These are phyloP conservation scores for Champsocephalus gunnari DNA, from an alignment of 2,797 vertebrate genomes.

Conservation along the genomic window DNA sequence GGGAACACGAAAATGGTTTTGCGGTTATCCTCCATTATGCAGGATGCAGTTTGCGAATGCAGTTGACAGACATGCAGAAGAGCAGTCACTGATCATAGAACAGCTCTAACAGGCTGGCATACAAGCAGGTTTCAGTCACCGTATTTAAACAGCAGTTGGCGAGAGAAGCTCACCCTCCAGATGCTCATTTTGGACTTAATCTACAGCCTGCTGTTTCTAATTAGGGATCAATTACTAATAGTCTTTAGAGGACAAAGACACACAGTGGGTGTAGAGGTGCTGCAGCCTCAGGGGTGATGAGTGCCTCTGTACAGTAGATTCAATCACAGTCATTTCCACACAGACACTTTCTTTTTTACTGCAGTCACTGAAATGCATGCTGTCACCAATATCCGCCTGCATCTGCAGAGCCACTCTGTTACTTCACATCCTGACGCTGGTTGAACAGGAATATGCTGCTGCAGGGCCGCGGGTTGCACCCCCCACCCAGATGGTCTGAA, in stretches of 20 bases:
- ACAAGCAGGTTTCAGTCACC: background rate
- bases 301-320: conserved; percentile 15
- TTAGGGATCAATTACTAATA: conserved; percentile 59
- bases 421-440: conserved; percentile 10
- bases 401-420: conserved; percentile 4
- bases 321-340: background rate
- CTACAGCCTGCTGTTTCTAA: conserved; percentile 70
- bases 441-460: conserved; percentile 3
- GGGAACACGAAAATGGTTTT: conserved; percentile 12
- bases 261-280: conserved; percentile 23
- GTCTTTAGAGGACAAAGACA: conserved; percentile 51
- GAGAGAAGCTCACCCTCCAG: conserved; percentile 40
- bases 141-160: conserved; percentile 51
- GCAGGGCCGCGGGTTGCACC: conserved; percentile 25
- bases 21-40: background rate
- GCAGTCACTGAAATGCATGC: conserved; percentile 1
- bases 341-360: background rate
- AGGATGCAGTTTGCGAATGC: background rate
- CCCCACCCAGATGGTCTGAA: conserved; percentile 71
- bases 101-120: background rate
- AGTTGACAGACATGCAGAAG: background rate
- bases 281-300: conserved; percentile 18
- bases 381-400: conserved; percentile 1
- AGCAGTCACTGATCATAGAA: background rate
- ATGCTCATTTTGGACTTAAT: conserved; percentile 50